Evolutionary conservation across 2,113 vertebrate genomes (phyloP).

Genomic region (Gymnobelideus leadbeateri): DNA sequence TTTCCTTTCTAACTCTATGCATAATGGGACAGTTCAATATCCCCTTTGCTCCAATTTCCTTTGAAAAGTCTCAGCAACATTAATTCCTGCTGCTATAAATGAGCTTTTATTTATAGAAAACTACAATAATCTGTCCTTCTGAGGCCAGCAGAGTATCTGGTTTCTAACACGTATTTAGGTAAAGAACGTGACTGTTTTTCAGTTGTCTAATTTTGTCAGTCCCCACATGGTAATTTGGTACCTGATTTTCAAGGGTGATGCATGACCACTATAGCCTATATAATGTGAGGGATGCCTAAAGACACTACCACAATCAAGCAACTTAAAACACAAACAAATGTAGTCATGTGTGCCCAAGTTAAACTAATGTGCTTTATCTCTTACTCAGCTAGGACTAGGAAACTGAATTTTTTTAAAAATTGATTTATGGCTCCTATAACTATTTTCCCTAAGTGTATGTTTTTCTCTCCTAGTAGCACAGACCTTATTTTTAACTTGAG

Average conservation of each 20-base stretch:
- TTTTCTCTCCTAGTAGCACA: neutral
- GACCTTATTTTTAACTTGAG: neutral
- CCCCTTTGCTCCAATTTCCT: neutral
- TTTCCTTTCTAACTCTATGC: neutral
- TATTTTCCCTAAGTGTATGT: neutral
- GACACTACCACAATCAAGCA: neutral
- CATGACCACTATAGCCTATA: neutral
- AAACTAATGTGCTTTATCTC: neutral
- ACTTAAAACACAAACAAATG: neutral
- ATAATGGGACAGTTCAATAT: neutral
- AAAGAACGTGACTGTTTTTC: neutral
- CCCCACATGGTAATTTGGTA: neutral
- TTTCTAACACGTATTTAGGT: neutral
- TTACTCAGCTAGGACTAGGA: neutral
- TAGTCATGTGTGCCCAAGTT: neutral
- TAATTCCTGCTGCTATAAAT: neutral
- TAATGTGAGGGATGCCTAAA: neutral
- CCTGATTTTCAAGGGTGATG: neutral
- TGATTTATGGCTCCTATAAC: neutral
- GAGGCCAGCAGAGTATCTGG: neutral
- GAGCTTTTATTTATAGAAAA: neutral
- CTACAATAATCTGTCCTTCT: neutral
- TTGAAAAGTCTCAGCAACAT: conserved; percentile 6
- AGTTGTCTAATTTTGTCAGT: neutral
- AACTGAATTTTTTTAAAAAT: neutral